These are phyloP conservation scores for Astropecten irregularis DNA, from an alignment of 53 echinoderm and acorn worm species.

Conservation along the genomic window DNA sequence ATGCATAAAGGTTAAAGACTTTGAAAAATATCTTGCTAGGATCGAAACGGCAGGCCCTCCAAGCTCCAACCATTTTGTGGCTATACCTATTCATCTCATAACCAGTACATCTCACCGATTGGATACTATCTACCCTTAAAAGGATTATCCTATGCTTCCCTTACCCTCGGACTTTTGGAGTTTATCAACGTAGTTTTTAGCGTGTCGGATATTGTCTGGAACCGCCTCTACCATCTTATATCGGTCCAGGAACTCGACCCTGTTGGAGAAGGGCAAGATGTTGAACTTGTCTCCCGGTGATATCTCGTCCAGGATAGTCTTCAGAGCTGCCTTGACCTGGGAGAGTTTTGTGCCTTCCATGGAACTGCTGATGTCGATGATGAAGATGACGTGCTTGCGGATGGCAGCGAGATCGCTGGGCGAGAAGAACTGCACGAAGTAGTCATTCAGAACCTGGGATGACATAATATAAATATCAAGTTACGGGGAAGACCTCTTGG, in stretches of 20 bases:
- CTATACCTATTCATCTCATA: no score
- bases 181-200: conserved; percentile 79
- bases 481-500: no score
- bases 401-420: conserved; percentile 81
- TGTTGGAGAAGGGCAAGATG: conserved; percentile 89
- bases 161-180: no score
- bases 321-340: conserved; percentile 88
- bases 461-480: no score
- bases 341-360: conserved; percentile 88
- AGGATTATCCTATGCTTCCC: no score
- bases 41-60: no score
- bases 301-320: conserved; percentile 91
- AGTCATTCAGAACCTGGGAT: conserved; percentile 77
- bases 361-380: conserved; percentile 91
- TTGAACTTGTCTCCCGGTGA: conserved; percentile 91
- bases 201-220: conserved; percentile 55
- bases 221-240: conserved; percentile 78
- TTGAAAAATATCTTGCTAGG: no score
- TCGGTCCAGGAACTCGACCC: conserved; percentile 75
- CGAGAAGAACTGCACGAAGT: conserved; percentile 90
- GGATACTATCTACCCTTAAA: no score
- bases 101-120: no score
- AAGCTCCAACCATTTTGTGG: no score
- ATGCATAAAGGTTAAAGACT: no score
- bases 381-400: conserved; percentile 91